Percentiles rank a stretch among this genome's conserved stretches.
phyloP scores from a whole-genome alignment of 2,888 invertebrate genomes.

The Ryuthela nishihirai region DNA sequence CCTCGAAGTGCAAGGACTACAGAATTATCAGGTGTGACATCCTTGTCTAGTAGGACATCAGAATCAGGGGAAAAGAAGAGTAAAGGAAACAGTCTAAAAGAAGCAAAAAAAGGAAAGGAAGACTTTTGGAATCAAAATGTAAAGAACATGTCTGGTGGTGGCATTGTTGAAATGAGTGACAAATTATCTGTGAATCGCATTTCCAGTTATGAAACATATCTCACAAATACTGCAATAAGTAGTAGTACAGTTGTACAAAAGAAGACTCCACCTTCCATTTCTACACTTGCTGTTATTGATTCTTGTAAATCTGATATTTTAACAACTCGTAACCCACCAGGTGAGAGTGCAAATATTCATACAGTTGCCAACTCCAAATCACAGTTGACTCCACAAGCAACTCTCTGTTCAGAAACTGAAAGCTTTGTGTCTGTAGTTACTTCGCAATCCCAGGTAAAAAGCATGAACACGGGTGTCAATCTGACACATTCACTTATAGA shows the following conservation, averaged over 20 bases:
- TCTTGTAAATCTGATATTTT: conserved; percentile 30
- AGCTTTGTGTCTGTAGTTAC: conserved; percentile 6
- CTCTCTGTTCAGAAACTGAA: conserved; percentile 33
- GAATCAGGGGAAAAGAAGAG: conserved; percentile 11
- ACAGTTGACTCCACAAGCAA: conserved; percentile 29
- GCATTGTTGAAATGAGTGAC: conserved; percentile 36
- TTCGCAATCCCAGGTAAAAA: conserved; percentile 8
- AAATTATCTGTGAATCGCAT: conserved; percentile 21
- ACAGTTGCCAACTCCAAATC: conserved; percentile 22
- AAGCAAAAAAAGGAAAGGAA: conserved; percentile 31
- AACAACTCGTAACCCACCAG: conserved; percentile 33
- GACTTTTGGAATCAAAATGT: conserved; percentile 38
- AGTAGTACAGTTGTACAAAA: conserved; percentile 13
- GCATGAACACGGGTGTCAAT: conserved; percentile 9
- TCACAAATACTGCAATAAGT: conserved; percentile 11
- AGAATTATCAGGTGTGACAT: conserved; percentile 2
- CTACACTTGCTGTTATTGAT: conserved; percentile 19
- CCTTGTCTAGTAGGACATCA: conserved; percentile 2
- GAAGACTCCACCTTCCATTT: conserved; percentile 20
- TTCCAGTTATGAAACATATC: conserved; percentile 23
- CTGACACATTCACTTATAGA: not conserved
- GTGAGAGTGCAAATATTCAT: conserved; percentile 33
- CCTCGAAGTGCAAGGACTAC: conserved; percentile 21
- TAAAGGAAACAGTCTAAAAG: conserved; percentile 17
- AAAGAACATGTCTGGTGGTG: conserved; percentile 40